Base-by-base conservation (phyloP, 2,113 vertebrate species). In the Tachuris rubrigastra region DNA sequence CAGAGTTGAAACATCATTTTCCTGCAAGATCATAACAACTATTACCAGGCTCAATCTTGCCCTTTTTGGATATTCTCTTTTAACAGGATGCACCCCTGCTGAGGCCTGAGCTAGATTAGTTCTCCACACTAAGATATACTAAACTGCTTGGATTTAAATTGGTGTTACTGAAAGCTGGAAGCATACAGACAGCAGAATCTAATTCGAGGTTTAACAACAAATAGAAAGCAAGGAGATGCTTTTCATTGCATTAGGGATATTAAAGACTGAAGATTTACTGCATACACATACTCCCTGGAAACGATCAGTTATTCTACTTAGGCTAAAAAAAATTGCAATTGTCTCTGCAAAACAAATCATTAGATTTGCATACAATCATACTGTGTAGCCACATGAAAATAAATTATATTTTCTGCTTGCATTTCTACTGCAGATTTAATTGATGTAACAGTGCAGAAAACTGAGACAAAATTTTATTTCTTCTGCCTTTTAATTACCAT, bases 401-500 rank as follows among this genome's bases (percentile, higher is more conserved):
- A 95, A 95, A 95, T 82, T 79, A 53, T 86, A 75, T 89, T 96
- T 96, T 77, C 91, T 89, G 62, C 85, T 85, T 80, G 83, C 93
- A 74, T 92, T 97, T 97, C 95, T 94, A 78, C 59, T 93, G 92
- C 94, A 95, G 94, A 96, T 96, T 97, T 96, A 97, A 97, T 93
- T 96, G 95, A 96, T 96, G 92, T 95, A 96, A 93, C 85, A 93
- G 95, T 92, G 96, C 87, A 96, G 97, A 97, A 97, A 97, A 97
- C 87, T 71, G 95, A 97, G 92, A 96, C 77, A 93, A 87, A 95
- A 94, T 96, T 97, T 97, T 96, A 97, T 97, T 97, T 97, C 90
- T 97, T 97, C 96, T 97, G 92, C 96, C 95, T 95, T 96, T 97
- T 98, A 97, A 97, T 97, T 98, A 96, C 97, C 97, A 97, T 97